Percentiles rank a stretch among this genome's conserved stretches.
phyloP scores from a whole-genome alignment of 53 echinoderm and acorn worm genomes.

The Paracentrotus lividus region DNA sequence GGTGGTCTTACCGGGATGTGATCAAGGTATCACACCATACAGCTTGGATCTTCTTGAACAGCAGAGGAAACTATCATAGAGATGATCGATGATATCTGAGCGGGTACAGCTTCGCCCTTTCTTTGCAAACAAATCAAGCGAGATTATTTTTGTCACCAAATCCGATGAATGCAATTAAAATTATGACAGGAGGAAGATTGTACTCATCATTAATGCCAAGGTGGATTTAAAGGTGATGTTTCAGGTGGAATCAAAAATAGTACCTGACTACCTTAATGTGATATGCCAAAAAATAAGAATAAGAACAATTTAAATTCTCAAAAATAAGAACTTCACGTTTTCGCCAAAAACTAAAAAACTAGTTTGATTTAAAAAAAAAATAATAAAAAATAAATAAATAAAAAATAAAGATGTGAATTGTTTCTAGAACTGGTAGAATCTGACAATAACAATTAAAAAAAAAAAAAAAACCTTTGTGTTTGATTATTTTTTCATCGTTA shows the following conservation, averaged over 20 bases:
- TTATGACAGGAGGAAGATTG: background rate
- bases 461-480: no score
- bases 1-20: background rate
- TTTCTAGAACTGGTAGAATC: no score
- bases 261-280: no score
- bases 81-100: background rate
- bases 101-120: background rate
- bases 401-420: no score
- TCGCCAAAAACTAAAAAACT: no score
- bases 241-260: background rate
- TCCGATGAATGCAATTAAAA: slow-evolving; percentile 20
- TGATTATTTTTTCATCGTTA: no score
- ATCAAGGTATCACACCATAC: slow-evolving; percentile 1
- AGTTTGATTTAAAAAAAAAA: no score
- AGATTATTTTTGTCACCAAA: slow-evolving; percentile 6
- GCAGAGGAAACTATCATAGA: background rate
- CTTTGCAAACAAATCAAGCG: background rate
- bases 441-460: no score
- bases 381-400: no score
- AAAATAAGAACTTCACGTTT: no score
- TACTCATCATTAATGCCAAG: background rate
- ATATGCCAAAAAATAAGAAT: no score
- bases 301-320: no score
- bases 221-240: background rate
- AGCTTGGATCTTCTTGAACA: background rate